Conservation (phyloP, 2,888 invertebrate species). For the Lithosia quadra region DNA sequence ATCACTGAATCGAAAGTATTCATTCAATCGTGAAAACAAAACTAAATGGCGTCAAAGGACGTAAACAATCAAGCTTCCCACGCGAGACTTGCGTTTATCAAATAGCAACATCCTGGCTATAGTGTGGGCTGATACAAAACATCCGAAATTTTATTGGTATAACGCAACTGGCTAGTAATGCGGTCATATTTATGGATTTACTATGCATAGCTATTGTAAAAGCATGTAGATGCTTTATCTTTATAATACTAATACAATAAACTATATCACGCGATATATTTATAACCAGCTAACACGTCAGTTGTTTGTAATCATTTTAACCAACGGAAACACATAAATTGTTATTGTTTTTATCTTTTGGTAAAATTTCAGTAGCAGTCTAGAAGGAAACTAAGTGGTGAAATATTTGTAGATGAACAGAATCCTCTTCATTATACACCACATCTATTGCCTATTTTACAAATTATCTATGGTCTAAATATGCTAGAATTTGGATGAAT, state of each 20-base stretch:
- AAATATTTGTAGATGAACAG: too few species aligned
- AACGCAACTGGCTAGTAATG: constrained; percentile 30
- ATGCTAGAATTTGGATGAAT: too few species aligned
- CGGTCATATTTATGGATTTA: constrained; percentile 36
- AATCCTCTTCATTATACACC: too few species aligned
- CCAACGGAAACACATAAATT: not conserved
- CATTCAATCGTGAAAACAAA: constrained; percentile 61
- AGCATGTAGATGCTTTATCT: not conserved
- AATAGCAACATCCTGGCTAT: constrained; percentile 66
- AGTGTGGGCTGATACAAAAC: constrained; percentile 58
- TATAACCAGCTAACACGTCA: not conserved
- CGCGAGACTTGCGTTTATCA: constrained; percentile 65
- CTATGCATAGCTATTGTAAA: constrained; percentile 12
- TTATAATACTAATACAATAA: not conserved
- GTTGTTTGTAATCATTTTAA: not conserved
- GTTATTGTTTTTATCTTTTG: not conserved
- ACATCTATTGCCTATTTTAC: too few species aligned
- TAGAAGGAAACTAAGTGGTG: too few species aligned
- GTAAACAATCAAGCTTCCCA: constrained; percentile 71
- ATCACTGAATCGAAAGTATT: constrained; percentile 54
- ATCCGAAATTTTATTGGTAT: constrained; percentile 56
- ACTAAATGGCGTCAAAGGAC: constrained; percentile 64
- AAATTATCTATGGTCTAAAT: too few species aligned
- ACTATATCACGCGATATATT: not conserved
- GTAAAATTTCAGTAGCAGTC: not conserved